Evolutionary conservation across 2,113 vertebrate genomes (phyloP), one percentile per base, ranked within the genome.

Genomic region (Capricornis sumatraensis): DNA sequence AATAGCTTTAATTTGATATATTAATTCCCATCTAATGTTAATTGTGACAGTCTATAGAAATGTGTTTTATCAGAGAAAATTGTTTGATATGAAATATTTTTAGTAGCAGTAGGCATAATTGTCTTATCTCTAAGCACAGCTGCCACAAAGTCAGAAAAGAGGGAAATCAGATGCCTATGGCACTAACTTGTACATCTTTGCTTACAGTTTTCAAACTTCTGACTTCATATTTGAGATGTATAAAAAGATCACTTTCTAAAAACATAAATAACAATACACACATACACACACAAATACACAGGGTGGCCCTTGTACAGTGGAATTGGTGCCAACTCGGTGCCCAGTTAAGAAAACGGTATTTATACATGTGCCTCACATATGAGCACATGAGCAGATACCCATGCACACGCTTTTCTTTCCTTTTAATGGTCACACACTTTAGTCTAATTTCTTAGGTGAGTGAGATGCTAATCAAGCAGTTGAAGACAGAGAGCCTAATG

Each of bases 391-490:
- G 10, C n/a, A 82, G 50, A 19, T 47, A 94, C 52, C 12, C 53
- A 17, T 36, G 36, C 86, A 76, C 74, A 92, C 36, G 40, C 21
- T 85, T 82, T 79, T 17, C 93, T 78, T 36, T 14, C 87, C 87
- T 91, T 85, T 95, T 95, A 21, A 52, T 92, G 97, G 55, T 58
- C 91, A 97, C 87, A 98, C 96, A 97, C 96, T 98, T 98, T 97
- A 97, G 94, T 98, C 98, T 99, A 98, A 99, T 99, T 99, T 99
- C 97, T 98, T 99, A 98, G 98, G 98, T 99, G 98, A 98, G 83
- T 98, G 96, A 98, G 98, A 99, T 98, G 98, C 98, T 99, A 99
- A 99, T 99, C 98, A 99, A 99, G 98, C 98, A 99, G 96, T 98
- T 98, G 98, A 98, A 99, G 98, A 98, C 97, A 97, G 98, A 98